These are phyloP conservation scores for Chaetorhynchus papuensis DNA, from an alignment of 2,113 vertebrate species.

Conservation along the genomic window DNA sequence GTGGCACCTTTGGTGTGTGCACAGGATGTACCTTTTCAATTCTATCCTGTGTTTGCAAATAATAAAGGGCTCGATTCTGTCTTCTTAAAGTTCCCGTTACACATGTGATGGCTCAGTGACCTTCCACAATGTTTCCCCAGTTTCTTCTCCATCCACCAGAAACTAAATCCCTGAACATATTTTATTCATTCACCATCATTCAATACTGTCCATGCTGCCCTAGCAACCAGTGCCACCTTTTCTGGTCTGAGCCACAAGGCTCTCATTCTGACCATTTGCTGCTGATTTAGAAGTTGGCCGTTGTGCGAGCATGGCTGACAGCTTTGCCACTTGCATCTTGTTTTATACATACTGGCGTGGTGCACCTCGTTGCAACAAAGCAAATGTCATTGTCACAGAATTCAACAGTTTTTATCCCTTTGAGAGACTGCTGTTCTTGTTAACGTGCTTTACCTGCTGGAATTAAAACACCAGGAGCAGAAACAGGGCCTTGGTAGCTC, in stretches of 20 bases:
- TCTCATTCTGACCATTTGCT: background rate
- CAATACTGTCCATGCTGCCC: background rate
- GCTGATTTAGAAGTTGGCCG: background rate
- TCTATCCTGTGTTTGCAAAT: background rate
- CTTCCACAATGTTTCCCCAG: background rate
- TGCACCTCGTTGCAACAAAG: background rate
- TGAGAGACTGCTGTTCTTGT: background rate
- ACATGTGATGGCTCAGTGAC: background rate
- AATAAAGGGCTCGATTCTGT: background rate
- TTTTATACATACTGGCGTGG: background rate
- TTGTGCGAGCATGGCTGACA: background rate
- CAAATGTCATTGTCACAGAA: background rate
- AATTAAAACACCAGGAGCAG: background rate
- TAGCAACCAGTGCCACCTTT: background rate
- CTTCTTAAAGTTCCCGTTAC: background rate
- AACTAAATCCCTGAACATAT: background rate
- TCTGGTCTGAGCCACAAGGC: background rate
- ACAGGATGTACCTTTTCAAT: background rate
- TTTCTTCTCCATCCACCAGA: background rate
- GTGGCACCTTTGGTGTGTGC: background rate
- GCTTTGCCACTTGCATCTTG: background rate
- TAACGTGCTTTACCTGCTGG: background rate
- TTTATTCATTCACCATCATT: background rate
- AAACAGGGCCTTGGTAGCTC: background rate
- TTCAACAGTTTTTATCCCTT: background rate